phyloP scores from a whole-genome alignment of 2,797 vertebrate genomes.

The Pipistrellus pygmaeus region DNA sequence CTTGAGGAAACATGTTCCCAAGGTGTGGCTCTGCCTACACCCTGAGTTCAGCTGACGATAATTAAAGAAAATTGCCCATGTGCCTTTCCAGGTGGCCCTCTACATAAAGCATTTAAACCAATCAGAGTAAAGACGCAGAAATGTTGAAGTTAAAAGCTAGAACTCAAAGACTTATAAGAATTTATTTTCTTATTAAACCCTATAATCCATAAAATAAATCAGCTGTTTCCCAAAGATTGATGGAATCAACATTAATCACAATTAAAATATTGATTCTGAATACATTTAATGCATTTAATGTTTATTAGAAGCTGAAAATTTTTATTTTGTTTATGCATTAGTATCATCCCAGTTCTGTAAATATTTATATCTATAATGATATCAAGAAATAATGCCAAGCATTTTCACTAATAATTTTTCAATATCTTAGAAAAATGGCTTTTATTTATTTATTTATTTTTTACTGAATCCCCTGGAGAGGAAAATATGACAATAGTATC shows the following conservation, averaged over 20 bases:
- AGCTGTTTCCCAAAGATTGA: constrained; percentile 81
- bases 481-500: constrained; percentile 43
- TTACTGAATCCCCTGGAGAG: neutral
- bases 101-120: constrained; percentile 1
- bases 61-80: no score
- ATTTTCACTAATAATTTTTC: constrained; percentile 59
- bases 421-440: constrained; percentile 59
- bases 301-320: constrained; percentile 84
- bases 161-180: constrained; percentile 5
- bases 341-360: constrained; percentile 52
- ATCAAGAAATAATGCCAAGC: constrained; percentile 37
- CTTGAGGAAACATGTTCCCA: no score
- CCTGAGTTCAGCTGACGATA: no score
- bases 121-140: constrained; percentile 26
- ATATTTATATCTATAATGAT: constrained; percentile 45
- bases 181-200: constrained; percentile 60
- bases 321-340: constrained; percentile 83
- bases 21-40: no score
- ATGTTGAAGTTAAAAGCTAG: constrained; percentile 37
- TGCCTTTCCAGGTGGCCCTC: no score
- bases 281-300: constrained; percentile 76
- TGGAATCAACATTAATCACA: constrained; percentile 76
- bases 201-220: constrained; percentile 76
- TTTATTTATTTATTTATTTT: neutral
- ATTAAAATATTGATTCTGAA: constrained; percentile 77